A percentile compares a stretch with the other conserved stretches of the same genome.
Conservation (phyloP, 1,140 invertebrate species). For the Mya arenaria region DNA sequence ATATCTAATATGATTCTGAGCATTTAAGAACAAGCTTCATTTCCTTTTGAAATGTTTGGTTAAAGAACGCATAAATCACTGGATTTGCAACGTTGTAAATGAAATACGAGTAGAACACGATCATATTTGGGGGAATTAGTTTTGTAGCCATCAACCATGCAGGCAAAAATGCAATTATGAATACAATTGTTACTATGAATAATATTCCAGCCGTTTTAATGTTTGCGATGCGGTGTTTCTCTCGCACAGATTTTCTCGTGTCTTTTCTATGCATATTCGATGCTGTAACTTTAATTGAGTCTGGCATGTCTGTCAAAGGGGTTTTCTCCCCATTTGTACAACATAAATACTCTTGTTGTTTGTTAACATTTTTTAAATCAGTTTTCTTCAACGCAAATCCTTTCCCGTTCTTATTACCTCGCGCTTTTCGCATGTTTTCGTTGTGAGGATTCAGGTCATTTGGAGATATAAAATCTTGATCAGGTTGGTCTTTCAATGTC, state of each 20-base stretch:
- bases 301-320: not conserved
- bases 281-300: slow-evolving; percentile 29
- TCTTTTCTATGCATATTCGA: slow-evolving; percentile 39
- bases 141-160: slow-evolving; percentile 76
- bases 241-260: slow-evolving; percentile 55
- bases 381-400: not conserved
- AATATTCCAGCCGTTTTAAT: slow-evolving; percentile 78
- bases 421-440: not conserved
- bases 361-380: not conserved
- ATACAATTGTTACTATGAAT: slow-evolving; percentile 78
- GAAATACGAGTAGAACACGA: slow-evolving; percentile 79
- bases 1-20: slow-evolving; percentile 27
- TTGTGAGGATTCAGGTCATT: not conserved
- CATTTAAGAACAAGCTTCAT: slow-evolving; percentile 73
- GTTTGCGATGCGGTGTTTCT: slow-evolving; percentile 69
- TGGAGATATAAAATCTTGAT: not conserved
- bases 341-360: not conserved
- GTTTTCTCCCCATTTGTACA: not conserved
- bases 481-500: not conserved
- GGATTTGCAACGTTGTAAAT: slow-evolving; percentile 79
- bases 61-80: slow-evolving; percentile 79
- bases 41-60: slow-evolving; percentile 77
- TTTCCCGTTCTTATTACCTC: not conserved
- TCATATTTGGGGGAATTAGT: slow-evolving; percentile 65
- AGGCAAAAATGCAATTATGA: slow-evolving; percentile 77